Evolutionary conservation across 2,113 vertebrate genomes (phyloP), one percentile per base, ranked within the genome.

Genomic region (Tiliqua scincoides): DNA sequence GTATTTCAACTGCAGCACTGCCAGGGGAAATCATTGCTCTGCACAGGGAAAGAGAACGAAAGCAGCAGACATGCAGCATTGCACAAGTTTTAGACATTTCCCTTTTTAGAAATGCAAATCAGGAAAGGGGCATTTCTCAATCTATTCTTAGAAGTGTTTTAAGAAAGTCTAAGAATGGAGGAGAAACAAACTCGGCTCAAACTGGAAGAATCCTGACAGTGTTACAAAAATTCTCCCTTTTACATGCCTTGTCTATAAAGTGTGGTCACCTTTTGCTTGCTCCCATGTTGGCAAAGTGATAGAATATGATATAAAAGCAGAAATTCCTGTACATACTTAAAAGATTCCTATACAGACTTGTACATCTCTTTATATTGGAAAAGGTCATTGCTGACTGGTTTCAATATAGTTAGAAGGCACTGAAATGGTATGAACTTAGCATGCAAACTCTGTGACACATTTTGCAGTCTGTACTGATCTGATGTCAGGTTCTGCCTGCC

Each of bases 71-170:
- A n/a, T n/a, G n/a, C n/a, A n/a, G n/a, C 70, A 7, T 87, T 88
- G 75, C 32, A 40, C 6, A 81, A 54, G 17, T 8, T 7, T 0
- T 76, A 35, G 21, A 78, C 82, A 61, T 82, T 87, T 91, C 9
- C 1, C 77, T 40, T 52, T 68, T 23, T 3, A 48, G 17, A 2
- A 77, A 18, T 72, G 23, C 15, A 82, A 6, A 74, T 18, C 11
- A 57, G 57, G 9, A 57, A n/a, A 62, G 79, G 25, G 3, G 84
- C 70, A 67, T 1, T 63, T 6, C 76, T 23, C 15, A 3, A 62
- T 76, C 74, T 87, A 65, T 85, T 89, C 71, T 88, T n/a, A 92
- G 73, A 74, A 90, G 85, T 62, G 77, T 77, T 1, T 10, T 79
- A 61, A 89, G 59, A 3, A 63, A 7, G 3, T 76, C 10, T 32